phyloP scores from a whole-genome alignment of 2,797 vertebrate species.

The Microctenopoma lineatum region DNA sequence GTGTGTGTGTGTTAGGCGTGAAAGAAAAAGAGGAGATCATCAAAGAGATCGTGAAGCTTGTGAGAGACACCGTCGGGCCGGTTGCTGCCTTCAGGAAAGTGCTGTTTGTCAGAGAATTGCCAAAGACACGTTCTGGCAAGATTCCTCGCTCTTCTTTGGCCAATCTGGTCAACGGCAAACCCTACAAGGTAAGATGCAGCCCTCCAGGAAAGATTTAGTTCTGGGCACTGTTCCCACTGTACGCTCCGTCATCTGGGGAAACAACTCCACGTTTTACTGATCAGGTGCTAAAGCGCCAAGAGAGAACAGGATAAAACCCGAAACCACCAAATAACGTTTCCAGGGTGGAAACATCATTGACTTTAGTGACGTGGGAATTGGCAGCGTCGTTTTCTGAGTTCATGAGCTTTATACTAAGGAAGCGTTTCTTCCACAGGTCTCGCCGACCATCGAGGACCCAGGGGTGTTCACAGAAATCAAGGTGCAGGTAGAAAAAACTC shows the following conservation, averaged over 20 bases:
- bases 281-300: too few relatives aligned
- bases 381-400: background rate
- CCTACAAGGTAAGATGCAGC: slow-evolving; percentile 85
- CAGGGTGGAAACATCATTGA: background rate
- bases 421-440: slow-evolving; percentile 79
- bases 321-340: too few relatives aligned
- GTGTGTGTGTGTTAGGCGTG: slow-evolving; percentile 74
- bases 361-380: background rate
- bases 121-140: slow-evolving; percentile 97
- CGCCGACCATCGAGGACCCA: slow-evolving; percentile 94
- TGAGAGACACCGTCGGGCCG: slow-evolving; percentile 90
- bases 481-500: slow-evolving; percentile 76
- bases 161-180: slow-evolving; percentile 89
- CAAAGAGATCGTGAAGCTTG: slow-evolving; percentile 86
- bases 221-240: background rate
- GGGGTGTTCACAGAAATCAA: slow-evolving; percentile 89
- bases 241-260: too few relatives aligned
- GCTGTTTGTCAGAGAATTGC: slow-evolving; percentile 88
- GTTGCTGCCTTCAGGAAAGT: slow-evolving; percentile 92
- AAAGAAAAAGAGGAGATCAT: slow-evolving; percentile 75
- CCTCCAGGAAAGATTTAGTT: too few relatives aligned
- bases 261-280: too few relatives aligned
- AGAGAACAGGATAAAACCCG: background rate
- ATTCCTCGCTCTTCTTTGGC: slow-evolving; percentile 91
- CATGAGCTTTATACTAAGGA: background rate